These are phyloP conservation scores for Ormyrus pomaceus DNA, from an alignment of 2,888 invertebrate species.

Conservation along the genomic window DNA sequence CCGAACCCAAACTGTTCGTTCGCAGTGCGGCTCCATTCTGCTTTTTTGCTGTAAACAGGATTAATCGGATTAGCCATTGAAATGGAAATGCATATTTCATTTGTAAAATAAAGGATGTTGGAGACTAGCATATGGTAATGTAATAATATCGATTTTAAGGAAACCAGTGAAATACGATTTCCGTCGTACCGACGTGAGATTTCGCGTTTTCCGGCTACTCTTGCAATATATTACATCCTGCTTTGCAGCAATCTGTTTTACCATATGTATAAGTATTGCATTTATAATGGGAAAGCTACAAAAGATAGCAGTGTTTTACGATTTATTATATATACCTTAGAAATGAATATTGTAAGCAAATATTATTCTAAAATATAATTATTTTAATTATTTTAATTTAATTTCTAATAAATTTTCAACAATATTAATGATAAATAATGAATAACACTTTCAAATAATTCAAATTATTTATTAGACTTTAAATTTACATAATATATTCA, in stretches of 20 bases:
- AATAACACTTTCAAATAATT: no score
- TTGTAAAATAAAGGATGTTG: no score
- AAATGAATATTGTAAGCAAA: no score
- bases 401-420: no score
- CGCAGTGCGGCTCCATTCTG: conserved; percentile 93
- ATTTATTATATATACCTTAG: no score
- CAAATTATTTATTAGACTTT: no score
- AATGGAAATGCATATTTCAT: background rate
- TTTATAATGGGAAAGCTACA: conserved; percentile 15
- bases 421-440: no score
- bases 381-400: no score
- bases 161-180: background rate
- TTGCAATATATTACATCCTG: background rate
- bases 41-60: conserved; percentile 84
- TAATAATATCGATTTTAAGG: background rate
- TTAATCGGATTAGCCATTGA: background rate
- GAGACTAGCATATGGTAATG: background rate
- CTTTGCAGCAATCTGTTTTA: conserved; percentile 37
- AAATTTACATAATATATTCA: no score
- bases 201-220: background rate
- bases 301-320: conserved; percentile 5
- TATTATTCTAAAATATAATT: no score
- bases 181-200: conserved; percentile 35
- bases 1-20: conserved; percentile 92
- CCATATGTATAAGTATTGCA: background rate